Base-by-base conservation (phyloP, 92 coral and sea anemone species). In the Siderastrea siderea region DNA sequence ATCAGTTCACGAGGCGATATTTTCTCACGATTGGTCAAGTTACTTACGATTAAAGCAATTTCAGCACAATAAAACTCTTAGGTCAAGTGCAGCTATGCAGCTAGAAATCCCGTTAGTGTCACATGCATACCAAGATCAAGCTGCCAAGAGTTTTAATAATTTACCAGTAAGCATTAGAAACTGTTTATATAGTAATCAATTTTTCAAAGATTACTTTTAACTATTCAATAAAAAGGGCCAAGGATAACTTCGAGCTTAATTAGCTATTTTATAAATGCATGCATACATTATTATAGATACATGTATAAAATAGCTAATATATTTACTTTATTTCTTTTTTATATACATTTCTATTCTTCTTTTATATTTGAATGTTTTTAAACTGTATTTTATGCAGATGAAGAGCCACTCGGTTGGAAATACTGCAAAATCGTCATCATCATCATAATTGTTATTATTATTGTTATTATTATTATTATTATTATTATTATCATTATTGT, bases 11-110 rank as follows among this genome's bases (percentile, higher is more conserved):
- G 12, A n/a, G n/a, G n/a, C n/a, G n/a, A n/a, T n/a, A n/a, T n/a
- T n/a, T n/a, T n/a, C n/a, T n/a, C n/a, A n/a, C 3, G 48, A 81
- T 12, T 9, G 64, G 64, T 45, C 43, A 66, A 26, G 83, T 67
- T 15, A 67, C 71, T 66, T 66, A 38, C 71, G 44, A 66, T 38
- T 66, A 1, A 55, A 55, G 60, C 12, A 55, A 55, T 12, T 66
- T 66, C 2, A 66, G 44, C 71, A 66, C 71, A 67, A 67, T 67
- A 7, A 3, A 67, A 67, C 72, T 67, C 72, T 67, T 19, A 67
- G 72, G 72, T 67, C 49, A 10, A 67, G 46, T 17, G 46, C 72
- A 67, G 72, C 72, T 38, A 8, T 9, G 72, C 72, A 67, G 72
- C 72, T 67, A 15, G 62, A 57, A 57, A 57, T 57, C 62, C 62